Evolutionary conservation across 2,888 invertebrate genomes (phyloP).

Genomic region (Oligia fasciuncula): DNA sequence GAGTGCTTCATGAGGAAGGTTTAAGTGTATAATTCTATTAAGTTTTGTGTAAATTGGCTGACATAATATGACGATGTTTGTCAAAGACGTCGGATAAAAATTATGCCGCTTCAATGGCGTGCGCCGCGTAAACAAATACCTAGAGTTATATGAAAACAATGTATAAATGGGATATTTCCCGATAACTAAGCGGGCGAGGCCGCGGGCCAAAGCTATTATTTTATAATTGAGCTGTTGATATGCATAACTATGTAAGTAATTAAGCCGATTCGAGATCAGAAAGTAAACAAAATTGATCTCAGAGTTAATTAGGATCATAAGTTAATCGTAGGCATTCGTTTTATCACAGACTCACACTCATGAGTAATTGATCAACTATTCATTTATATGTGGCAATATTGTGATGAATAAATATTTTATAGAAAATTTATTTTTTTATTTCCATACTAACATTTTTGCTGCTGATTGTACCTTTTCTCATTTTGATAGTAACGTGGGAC

Average conservation of each 20-base stretch:
- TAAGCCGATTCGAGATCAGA: not conserved
- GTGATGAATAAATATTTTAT: too few species aligned
- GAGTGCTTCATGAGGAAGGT: not conserved
- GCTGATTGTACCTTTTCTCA: too few species aligned
- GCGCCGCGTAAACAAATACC: not conserved
- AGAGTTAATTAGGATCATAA: conserved; percentile 30
- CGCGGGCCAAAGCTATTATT: not conserved
- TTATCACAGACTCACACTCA: conserved; percentile 17
- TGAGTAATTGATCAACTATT: too few species aligned
- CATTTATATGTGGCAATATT: too few species aligned
- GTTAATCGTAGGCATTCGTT: conserved; percentile 8
- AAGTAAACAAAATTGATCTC: conserved; percentile 37
- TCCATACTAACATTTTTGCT: too few species aligned
- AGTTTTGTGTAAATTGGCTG: not conserved
- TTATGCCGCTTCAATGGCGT: not conserved
- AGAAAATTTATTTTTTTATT: too few species aligned
- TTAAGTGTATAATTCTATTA: not conserved
- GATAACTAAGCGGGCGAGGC: not conserved
- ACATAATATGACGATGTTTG: not conserved
- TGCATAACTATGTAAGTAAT: conserved; percentile 11
- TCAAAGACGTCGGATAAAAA: not conserved
- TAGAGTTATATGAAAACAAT: not conserved
- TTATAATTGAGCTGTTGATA: not conserved
- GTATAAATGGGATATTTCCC: not conserved
- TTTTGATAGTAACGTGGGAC: too few species aligned